Evolutionary conservation across 2,797 vertebrate genomes (phyloP).

Genomic region (Champsocephalus esox): DNA sequence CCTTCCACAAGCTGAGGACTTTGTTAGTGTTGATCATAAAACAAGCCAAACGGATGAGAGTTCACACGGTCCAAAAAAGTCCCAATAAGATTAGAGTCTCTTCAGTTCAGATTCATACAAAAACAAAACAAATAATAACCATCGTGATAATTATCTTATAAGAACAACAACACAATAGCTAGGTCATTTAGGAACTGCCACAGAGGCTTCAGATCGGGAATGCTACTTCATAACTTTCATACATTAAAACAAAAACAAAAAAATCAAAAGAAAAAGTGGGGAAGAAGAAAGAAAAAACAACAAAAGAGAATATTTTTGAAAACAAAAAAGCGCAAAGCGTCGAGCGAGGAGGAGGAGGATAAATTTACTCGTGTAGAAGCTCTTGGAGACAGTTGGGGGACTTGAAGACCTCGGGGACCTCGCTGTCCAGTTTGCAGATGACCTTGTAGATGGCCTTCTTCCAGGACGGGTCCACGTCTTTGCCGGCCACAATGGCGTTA

Average conservation of each 20-base stretch:
- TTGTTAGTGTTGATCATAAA: slow-evolving; percentile 68
- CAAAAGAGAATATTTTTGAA: slow-evolving; percentile 51
- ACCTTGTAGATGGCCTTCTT: slow-evolving; percentile 99
- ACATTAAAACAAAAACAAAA: slow-evolving; percentile 81
- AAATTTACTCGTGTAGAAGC: slow-evolving; percentile 97
- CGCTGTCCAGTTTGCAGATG: slow-evolving; percentile 99
- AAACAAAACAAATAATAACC: slow-evolving; percentile 80
- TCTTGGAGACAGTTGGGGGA: slow-evolving; percentile 99
- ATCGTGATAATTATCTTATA: slow-evolving; percentile 76
- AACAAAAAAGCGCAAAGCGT: slow-evolving; percentile 65
- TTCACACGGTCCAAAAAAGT: slow-evolving; percentile 73
- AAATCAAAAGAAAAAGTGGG: slow-evolving; percentile 55
- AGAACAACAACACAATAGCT: slow-evolving; percentile 83
- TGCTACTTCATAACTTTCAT: slow-evolving; percentile 92
- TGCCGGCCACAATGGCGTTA: slow-evolving; percentile 99
- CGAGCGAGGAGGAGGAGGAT: slow-evolving; percentile 53
- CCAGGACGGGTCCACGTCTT: slow-evolving; percentile 99
- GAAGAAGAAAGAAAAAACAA: slow-evolving; percentile 33
- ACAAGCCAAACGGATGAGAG: slow-evolving; percentile 63
- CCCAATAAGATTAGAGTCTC: slow-evolving; percentile 72
- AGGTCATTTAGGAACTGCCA: slow-evolving; percentile 82
- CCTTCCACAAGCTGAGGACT: slow-evolving; percentile 54
- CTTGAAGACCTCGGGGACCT: slow-evolving; percentile 99
- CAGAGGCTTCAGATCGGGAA: slow-evolving; percentile 88
- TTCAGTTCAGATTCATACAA: slow-evolving; percentile 80